Percentiles rank a stretch among this genome's conserved stretches.
Evolutionary conservation across 2,888 invertebrate genomes (phyloP).

Genomic region (Sarcophaga caerulescens): DNA sequence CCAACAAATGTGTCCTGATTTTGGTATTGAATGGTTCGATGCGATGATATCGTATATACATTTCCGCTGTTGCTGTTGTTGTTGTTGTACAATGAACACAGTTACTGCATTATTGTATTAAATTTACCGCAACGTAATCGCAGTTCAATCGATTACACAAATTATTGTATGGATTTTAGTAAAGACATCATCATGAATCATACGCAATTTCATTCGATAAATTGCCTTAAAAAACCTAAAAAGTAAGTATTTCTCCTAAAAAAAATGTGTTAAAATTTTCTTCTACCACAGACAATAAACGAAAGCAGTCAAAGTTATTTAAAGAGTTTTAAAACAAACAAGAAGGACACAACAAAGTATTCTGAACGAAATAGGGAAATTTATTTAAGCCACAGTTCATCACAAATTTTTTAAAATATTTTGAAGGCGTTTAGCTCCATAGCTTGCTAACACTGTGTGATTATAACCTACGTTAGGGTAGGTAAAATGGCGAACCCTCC

Average conservation of each 20-base stretch:
- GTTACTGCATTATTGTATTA: slow-evolving; percentile 80
- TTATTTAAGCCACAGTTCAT: not conserved
- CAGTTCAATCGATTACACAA: slow-evolving; percentile 79
- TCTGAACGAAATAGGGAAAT: not conserved
- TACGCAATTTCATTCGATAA: slow-evolving; percentile 78
- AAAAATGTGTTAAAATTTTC: not conserved
- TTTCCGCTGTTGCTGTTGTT: not conserved
- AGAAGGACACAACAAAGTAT: not conserved
- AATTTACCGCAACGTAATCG: slow-evolving; percentile 79
- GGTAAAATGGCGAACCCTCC: too few relatives aligned
- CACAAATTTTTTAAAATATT: not conserved
- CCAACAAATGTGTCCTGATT: slow-evolving; percentile 15
- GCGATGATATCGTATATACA: not conserved
- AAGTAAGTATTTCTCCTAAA: slow-evolving; percentile 72
- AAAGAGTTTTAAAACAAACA: too few relatives aligned
- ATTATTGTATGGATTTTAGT: slow-evolving; percentile 80
- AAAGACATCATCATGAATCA: slow-evolving; percentile 76
- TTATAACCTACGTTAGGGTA: too few relatives aligned
- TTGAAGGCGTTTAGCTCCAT: too few relatives aligned
- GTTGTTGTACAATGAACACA: slow-evolving; percentile 63
- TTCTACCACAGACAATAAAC: not conserved
- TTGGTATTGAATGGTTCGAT: not conserved
- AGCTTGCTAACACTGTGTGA: too few relatives aligned
- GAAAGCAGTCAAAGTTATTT: too few relatives aligned
- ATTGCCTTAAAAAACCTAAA: slow-evolving; percentile 76